These are phyloP conservation scores for Rattus rattus DNA, from an alignment of 2,113 vertebrate species.

Conservation along the genomic window DNA sequence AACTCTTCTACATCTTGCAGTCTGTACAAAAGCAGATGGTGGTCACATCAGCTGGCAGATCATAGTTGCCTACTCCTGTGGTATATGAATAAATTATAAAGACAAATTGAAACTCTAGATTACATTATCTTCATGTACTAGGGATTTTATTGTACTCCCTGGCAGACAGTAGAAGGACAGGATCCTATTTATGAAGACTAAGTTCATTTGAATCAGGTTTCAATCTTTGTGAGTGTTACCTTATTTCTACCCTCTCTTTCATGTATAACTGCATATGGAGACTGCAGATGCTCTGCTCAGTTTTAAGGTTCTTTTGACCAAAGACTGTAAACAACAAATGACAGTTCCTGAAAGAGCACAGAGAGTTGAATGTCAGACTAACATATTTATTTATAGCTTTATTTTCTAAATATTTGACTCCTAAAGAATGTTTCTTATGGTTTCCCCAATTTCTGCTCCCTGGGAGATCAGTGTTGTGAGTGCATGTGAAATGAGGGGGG, in stretches of 20 bases:
- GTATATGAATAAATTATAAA: neutral
- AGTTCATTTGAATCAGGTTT: neutral
- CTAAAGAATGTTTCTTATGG: neutral
- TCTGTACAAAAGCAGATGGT: neutral
- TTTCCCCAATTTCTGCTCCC: no score
- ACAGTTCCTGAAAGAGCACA: neutral
- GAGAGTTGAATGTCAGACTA: neutral
- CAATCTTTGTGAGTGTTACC: neutral
- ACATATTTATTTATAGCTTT: neutral
- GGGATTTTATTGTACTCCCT: conserved; percentile 7
- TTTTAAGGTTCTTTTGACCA: neutral
- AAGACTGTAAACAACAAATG: neutral
- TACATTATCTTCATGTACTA: neutral
- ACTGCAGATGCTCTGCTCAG: neutral
- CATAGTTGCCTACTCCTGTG: neutral
- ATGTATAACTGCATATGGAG: neutral
- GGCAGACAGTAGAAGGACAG: neutral
- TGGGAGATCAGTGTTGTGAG: no score
- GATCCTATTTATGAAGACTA: neutral
- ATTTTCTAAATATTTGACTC: neutral
- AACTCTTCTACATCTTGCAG: neutral
- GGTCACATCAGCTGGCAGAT: neutral
- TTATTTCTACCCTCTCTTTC: neutral
- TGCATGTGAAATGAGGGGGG: no score
- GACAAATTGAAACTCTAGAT: neutral